Evolutionary conservation across 1,140 invertebrate genomes (phyloP).

Genomic region (Scaptomyza hsui): DNA sequence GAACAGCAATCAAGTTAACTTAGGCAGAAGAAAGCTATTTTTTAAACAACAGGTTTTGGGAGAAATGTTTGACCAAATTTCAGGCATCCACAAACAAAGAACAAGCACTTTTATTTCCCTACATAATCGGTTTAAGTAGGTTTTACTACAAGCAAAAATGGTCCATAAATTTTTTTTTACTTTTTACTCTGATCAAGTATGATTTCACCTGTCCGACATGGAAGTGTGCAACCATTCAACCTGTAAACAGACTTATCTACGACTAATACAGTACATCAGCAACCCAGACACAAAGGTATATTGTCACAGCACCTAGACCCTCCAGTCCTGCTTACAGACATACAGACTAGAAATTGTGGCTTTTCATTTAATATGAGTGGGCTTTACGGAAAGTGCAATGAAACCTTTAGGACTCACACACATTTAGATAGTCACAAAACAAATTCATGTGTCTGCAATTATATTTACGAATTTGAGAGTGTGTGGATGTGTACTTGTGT

Average conservation of each 20-base stretch:
- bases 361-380: conserved; percentile 60
- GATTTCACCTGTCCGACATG: neutral
- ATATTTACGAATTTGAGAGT: conserved; percentile 8
- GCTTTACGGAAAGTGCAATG: conserved; percentile 51
- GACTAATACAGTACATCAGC: conserved; percentile 9
- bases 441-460: conserved; percentile 22
- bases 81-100: too few relatives aligned
- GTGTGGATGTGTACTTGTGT: conserved; percentile 8
- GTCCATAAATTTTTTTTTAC: neutral
- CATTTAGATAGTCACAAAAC: conserved; percentile 8
- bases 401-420: conserved; percentile 15
- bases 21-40: neutral
- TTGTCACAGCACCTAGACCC: neutral
- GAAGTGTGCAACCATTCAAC: neutral
- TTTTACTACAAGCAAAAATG: neutral
- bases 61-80: neutral
- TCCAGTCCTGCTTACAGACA: neutral
- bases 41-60: neutral
- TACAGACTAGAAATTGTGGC: conserved; percentile 47
- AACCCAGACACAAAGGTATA: conserved; percentile 21
- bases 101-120: neutral
- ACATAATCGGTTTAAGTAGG: neutral
- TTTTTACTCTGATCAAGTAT: neutral
- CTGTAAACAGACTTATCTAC: neutral
- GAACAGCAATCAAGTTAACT: neutral